Conservation (phyloP, 2,888 invertebrate species). For the Danaus chrysippus region DNA sequence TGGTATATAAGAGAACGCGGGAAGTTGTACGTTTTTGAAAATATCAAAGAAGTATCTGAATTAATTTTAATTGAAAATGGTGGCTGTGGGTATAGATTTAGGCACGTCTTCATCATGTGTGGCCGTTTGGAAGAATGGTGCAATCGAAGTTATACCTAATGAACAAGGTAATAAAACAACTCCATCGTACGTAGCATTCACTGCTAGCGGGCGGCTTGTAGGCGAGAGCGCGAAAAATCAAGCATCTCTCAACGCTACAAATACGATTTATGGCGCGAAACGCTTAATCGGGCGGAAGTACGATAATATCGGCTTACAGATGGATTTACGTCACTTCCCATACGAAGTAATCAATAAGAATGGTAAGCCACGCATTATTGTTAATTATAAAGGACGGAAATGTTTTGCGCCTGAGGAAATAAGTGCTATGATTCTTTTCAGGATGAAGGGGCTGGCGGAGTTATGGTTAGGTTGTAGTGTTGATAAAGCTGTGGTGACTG, state of each 20-base stretch:
- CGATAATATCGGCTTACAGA: conserved; percentile 86
- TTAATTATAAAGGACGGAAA: conserved; percentile 83
- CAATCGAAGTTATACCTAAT: conserved; percentile 92
- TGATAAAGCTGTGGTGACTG: conserved; percentile 88
- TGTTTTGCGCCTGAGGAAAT: conserved; percentile 84
- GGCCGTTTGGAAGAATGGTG: conserved; percentile 90
- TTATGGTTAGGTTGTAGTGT: conserved; percentile 83
- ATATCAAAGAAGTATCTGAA: conserved; percentile 41
- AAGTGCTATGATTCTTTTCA: conserved; percentile 82
- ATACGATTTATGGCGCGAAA: conserved; percentile 88
- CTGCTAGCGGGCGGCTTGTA: conserved; percentile 89
- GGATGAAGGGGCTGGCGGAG: conserved; percentile 83
- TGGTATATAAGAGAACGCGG: conserved; percentile 55
- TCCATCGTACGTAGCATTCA: conserved; percentile 93
- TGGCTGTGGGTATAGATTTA: conserved; percentile 80
- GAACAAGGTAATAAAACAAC: conserved; percentile 94
- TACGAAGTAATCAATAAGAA: conserved; percentile 84
- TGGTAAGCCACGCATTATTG: conserved; percentile 83
- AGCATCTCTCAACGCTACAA: conserved; percentile 86
- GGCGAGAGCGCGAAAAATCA: conserved; percentile 94
- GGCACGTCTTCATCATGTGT: conserved; percentile 94
- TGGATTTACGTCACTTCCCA: conserved; percentile 91
- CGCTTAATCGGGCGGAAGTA: conserved; percentile 89
- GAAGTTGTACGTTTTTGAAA: conserved; percentile 62
- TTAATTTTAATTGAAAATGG: conserved; percentile 42